Conservation (phyloP, 2,888 invertebrate species). For the Rhingia rostrata region DNA sequence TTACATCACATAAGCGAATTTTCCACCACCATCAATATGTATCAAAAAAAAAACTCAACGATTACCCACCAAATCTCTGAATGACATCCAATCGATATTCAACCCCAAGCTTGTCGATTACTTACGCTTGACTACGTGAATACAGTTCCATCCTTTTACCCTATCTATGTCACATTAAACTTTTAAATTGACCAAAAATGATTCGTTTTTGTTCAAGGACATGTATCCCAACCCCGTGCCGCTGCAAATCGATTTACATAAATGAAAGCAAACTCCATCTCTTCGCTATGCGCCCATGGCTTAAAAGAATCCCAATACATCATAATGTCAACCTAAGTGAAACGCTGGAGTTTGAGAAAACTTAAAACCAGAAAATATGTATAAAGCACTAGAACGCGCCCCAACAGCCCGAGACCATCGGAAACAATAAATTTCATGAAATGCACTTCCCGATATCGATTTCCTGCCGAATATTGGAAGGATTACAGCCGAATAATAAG, state of each 20-base stretch:
- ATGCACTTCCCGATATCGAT: slow-evolving; percentile 72
- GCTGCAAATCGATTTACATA: slow-evolving; percentile 51
- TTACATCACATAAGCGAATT: too few species aligned
- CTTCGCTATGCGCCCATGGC: not conserved
- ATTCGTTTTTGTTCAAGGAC: slow-evolving; percentile 43
- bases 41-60: not conserved
- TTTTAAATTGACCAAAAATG: slow-evolving; percentile 67
- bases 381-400: slow-evolving; percentile 54
- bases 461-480: slow-evolving; percentile 71
- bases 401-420: slow-evolving; percentile 63
- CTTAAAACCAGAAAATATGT: slow-evolving; percentile 42
- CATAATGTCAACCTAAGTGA: slow-evolving; percentile 61
- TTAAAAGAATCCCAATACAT: slow-evolving; percentile 53
- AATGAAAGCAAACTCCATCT: slow-evolving; percentile 40
- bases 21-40: too few species aligned
- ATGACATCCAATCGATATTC: slow-evolving; percentile 24
- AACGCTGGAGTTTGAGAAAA: slow-evolving; percentile 60
- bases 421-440: slow-evolving; percentile 70
- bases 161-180: slow-evolving; percentile 54
- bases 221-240: slow-evolving; percentile 3
- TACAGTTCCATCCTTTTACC: slow-evolving; percentile 11
- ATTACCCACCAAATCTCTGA: not conserved
- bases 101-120: slow-evolving; percentile 21
- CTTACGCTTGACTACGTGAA: slow-evolving; percentile 31
- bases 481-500: slow-evolving; percentile 69